Conservation (phyloP, 2,888 invertebrate species). For the Hypolimnas misippus region DNA sequence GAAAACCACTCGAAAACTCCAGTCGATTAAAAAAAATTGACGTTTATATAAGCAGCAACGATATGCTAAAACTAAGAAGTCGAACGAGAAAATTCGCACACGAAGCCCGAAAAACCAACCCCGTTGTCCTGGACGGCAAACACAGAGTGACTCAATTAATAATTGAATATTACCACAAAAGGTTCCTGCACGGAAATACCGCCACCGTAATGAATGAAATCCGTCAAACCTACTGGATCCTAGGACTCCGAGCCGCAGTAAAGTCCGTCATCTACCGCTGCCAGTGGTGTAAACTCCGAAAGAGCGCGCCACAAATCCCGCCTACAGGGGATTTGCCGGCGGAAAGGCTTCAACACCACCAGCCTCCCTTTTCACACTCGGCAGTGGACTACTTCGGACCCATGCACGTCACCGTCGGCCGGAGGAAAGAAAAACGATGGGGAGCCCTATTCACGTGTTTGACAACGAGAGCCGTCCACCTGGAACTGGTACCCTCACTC, state of each 20-base stretch:
- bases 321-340: not conserved
- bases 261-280: not conserved
- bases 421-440: not conserved
- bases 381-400: not conserved
- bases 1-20: too few relatives aligned
- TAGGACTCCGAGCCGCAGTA: not conserved
- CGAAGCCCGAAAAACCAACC: too few relatives aligned
- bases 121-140: too few relatives aligned
- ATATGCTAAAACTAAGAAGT: too few relatives aligned
- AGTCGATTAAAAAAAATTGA: too few relatives aligned
- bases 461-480: not conserved
- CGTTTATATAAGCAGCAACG: too few relatives aligned
- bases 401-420: not conserved
- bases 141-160: too few relatives aligned
- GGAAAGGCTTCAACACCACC: not conserved
- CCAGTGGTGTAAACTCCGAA: not conserved
- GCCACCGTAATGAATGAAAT: too few relatives aligned
- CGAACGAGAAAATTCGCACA: too few relatives aligned
- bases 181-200: too few relatives aligned
- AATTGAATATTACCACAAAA: too few relatives aligned
- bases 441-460: not conserved
- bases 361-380: not conserved
- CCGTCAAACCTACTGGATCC: not conserved
- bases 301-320: not conserved
- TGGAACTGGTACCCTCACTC: not conserved